Base-by-base conservation (phyloP, 2,113 vertebrate species). In the Martes martes region DNA sequence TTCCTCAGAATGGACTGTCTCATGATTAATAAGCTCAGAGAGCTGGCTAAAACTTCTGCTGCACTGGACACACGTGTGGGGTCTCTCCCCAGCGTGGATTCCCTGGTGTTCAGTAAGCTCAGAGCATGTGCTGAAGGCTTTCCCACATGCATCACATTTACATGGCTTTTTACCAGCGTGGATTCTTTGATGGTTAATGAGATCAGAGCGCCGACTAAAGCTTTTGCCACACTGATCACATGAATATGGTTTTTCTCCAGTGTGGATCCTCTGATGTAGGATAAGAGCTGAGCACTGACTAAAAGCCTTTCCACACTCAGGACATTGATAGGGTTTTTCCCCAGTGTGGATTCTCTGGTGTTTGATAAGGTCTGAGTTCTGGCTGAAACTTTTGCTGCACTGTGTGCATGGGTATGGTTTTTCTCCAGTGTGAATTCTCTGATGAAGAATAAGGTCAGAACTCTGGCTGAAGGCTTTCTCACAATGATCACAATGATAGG, bases 161-260 rank as follows among this genome's bases (percentile, higher is more conserved):
- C 96, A 98, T 0, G 98, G 98, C 86, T 98, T 99, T 85, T 98
- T 98, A 33, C 98, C 98, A 42, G 10, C 7, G 21, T 99, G 99
- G 63, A 98, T 93, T 96, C 97, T 97, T 73, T 98, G 97, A 45
- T 99, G 99, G 45, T 98, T 98, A 96, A 98, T 98, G 28, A 99
- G 98, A 81, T 98, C 98, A 31, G 98, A 98, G 73, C 96, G 98
- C 67, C 98, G 98, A 14, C 98, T 97, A 73, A 98, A 98, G 89
- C 63, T 96, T 96, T 96, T 98, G 59, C 84, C 67, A 57, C 97
- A 98, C 0, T 91, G 74, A 47, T 33, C 69, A 79, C 98, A 98
- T 5, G 74, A 14, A 78, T 97, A 95, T 13, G 94, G 96, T 33
- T 96, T 98, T 95, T 98, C 78, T 1, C 95, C 97, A 26, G 88